Evolutionary conservation across 2,797 vertebrate genomes (phyloP).

Genomic region (Distichodus sexfasciatus): DNA sequence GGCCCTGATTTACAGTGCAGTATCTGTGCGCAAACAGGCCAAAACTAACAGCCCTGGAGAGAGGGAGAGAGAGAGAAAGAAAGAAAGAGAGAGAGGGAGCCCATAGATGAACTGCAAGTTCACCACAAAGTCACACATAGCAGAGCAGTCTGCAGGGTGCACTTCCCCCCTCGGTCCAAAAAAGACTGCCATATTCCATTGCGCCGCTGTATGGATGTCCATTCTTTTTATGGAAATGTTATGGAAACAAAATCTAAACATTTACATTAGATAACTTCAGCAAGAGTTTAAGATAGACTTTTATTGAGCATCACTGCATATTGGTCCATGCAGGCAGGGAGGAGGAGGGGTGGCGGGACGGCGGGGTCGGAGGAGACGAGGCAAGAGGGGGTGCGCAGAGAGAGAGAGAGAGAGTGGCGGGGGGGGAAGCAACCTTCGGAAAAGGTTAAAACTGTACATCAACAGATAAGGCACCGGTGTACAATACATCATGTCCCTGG

Average conservation of each 20-base stretch:
- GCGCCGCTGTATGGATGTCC: constrained; percentile 50
- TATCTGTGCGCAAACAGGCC: constrained; percentile 82
- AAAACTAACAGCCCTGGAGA: constrained; percentile 88
- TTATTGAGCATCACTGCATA: constrained; percentile 61
- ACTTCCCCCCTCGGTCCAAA: constrained; percentile 42
- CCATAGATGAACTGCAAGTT: constrained; percentile 80
- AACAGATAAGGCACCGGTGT: constrained; percentile 71
- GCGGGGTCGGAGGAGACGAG: constrained; percentile 16
- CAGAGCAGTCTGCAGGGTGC: constrained; percentile 14
- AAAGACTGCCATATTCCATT: constrained; percentile 51
- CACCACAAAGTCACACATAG: constrained; percentile 74
- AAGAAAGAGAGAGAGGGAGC: constrained; percentile 87
- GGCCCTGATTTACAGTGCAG: constrained; percentile 87
- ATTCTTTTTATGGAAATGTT: constrained; percentile 82
- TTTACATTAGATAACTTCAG: constrained; percentile 77
- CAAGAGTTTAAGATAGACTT: constrained; percentile 67
- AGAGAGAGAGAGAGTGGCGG: constrained; percentile 33
- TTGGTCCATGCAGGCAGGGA: constrained; percentile 50
- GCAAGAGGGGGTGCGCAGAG: background rate
- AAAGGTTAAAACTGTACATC: constrained; percentile 79
- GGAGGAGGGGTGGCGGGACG: constrained; percentile 13
- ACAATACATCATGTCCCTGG: constrained; percentile 69
- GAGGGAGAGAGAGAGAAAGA: constrained; percentile 79
- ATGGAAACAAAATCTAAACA: constrained; percentile 80
- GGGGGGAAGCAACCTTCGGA: constrained; percentile 66